Conservation (phyloP, 2,888 invertebrate genomes). For the Myopa testacea region DNA sequence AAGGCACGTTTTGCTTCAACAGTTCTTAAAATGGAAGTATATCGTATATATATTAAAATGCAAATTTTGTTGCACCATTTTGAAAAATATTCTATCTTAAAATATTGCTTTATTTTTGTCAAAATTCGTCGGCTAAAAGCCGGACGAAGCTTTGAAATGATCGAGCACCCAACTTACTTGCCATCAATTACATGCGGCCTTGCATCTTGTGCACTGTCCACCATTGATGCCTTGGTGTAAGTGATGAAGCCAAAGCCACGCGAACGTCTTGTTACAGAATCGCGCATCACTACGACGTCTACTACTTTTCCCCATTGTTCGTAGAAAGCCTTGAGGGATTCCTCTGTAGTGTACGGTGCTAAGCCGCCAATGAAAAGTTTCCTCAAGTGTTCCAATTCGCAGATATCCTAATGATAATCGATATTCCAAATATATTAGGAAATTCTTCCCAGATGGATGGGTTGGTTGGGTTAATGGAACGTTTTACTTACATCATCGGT, state of each 20-base stretch:
- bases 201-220: slow-evolving; percentile 92
- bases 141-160: too few species aligned
- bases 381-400: slow-evolving; percentile 78
- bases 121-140: too few species aligned
- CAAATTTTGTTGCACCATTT: too few species aligned
- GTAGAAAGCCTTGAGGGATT: slow-evolving; percentile 90
- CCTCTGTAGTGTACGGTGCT: slow-evolving; percentile 92
- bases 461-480: too few species aligned
- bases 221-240: slow-evolving; percentile 91
- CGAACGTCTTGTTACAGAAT: slow-evolving; percentile 91
- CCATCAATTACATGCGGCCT: slow-evolving; percentile 94
- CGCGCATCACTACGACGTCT: slow-evolving; percentile 97
- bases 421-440: not conserved
- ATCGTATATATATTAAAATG: too few species aligned
- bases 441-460: too few species aligned
- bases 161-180: slow-evolving; percentile 68
- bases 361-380: slow-evolving; percentile 96
- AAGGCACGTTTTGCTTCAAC: slow-evolving; percentile 98
- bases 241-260: slow-evolving; percentile 99
- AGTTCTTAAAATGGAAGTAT: slow-evolving; percentile 69
- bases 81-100: too few species aligned
- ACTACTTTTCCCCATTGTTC: slow-evolving; percentile 97
- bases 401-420: slow-evolving; percentile 59
- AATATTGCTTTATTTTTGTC: too few species aligned
- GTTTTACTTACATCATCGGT: slow-evolving; percentile 55